Conservation (phyloP, 1,140 invertebrate species). For the Musca domestica region DNA sequence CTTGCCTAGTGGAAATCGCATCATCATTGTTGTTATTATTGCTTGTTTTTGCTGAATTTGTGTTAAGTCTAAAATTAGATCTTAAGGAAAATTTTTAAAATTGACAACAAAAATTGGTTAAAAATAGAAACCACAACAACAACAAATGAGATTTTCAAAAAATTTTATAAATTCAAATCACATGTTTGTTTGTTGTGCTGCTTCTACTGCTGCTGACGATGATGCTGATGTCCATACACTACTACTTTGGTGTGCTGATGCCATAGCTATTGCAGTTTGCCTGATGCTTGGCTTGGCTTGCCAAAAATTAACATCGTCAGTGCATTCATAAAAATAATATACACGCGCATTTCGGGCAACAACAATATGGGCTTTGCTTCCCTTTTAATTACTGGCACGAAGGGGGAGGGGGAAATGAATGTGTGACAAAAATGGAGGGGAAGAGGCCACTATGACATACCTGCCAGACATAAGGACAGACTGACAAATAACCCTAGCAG, state of each 20-base stretch:
- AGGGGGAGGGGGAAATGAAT: no score
- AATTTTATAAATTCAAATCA: slow-evolving; percentile 21
- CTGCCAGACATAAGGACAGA: no score
- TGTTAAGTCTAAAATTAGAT: slow-evolving; percentile 16
- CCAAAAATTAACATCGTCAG: slow-evolving; percentile 8
- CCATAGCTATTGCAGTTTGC: neutral
- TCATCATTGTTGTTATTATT: no score
- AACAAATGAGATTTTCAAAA: slow-evolving; percentile 6
- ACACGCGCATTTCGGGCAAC: slow-evolving; percentile 8
- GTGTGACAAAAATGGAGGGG: no score
- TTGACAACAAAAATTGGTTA: slow-evolving; percentile 11
- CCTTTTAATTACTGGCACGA: no score
- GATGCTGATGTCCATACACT: no score
- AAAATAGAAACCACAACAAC: neutral
- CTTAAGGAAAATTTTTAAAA: slow-evolving; percentile 21
- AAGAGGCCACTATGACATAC: no score
- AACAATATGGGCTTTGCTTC: no score
- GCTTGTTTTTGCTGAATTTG: neutral
- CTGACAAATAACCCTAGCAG: no score
- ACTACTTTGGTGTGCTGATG: slow-evolving; percentile 3
- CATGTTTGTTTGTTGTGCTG: slow-evolving; percentile 6
- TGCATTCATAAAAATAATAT: slow-evolving; percentile 17
- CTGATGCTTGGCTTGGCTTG: no score
- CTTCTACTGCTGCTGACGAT: no score
- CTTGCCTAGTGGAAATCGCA: no score